A percentile compares a stretch with the other conserved stretches of the same genome.
Evolutionary conservation across 1,140 invertebrate genomes (phyloP).

Genomic region (Atta colombica): DNA sequence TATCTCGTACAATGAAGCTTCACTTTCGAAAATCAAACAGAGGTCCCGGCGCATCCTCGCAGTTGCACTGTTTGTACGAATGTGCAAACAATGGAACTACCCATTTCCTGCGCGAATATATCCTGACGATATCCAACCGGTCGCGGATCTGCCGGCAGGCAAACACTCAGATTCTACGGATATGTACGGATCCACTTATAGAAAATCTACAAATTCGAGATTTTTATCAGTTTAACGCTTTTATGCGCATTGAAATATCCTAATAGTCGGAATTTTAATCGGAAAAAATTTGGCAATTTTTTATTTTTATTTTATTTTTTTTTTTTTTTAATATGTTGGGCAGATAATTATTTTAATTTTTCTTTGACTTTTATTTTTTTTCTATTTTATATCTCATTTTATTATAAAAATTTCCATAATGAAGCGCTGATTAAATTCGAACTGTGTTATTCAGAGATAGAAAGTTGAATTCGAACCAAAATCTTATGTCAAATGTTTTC

Average conservation of each 20-base stretch:
- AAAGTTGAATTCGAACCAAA: neutral
- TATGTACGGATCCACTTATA: constrained; percentile 56
- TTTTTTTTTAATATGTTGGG: neutral
- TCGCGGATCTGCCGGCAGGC: constrained; percentile 77
- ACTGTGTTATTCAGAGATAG: neutral
- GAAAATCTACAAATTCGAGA: constrained; percentile 36
- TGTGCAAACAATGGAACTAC: constrained; percentile 82
- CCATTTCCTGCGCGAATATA: constrained; percentile 82
- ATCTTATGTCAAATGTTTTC: neutral
- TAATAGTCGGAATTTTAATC: neutral
- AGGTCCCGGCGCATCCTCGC: constrained; percentile 75
- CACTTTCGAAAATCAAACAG: constrained; percentile 85
- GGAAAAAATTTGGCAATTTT: neutral
- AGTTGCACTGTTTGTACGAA: constrained; percentile 82
- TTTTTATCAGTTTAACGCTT: constrained; percentile 25
- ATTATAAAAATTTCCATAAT: neutral
- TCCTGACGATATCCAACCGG: constrained; percentile 80
- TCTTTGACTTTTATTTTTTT: neutral
- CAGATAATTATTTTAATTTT: neutral
- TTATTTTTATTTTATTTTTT: neutral
- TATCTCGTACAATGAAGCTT: constrained; percentile 77
- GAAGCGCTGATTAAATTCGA: neutral
- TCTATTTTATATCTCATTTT: neutral
- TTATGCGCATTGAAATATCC: neutral
- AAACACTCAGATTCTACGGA: constrained; percentile 68